Conservation (phyloP, 2,888 invertebrate genomes). For the Melinopterus prodromus region DNA sequence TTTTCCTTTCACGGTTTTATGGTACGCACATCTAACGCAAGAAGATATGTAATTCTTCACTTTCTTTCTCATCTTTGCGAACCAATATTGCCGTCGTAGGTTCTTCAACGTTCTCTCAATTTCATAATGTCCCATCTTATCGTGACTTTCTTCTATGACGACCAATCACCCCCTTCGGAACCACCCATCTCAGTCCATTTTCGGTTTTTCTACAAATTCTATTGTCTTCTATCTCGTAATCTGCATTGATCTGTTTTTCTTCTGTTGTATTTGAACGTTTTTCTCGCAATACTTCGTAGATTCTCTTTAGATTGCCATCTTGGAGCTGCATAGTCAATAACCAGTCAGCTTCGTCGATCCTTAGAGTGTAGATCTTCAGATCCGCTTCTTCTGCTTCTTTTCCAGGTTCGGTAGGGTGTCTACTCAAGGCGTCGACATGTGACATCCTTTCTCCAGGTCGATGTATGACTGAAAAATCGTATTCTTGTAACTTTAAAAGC, state of each 20-base stretch:
- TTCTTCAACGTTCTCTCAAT: constrained; percentile 29
- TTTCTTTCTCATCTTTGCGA: constrained; percentile 40
- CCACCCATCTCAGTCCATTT: not conserved
- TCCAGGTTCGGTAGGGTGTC: constrained; percentile 5
- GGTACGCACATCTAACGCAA: constrained; percentile 40
- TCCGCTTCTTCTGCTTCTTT: constrained; percentile 27
- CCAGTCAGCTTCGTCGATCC: constrained; percentile 6
- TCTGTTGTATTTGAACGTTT: constrained; percentile 5
- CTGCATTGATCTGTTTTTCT: not conserved
- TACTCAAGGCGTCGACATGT: constrained; percentile 15
- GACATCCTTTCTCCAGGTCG: constrained; percentile 35
- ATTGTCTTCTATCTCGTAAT: not conserved
- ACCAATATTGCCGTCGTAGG: constrained; percentile 39
- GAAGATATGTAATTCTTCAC: constrained; percentile 38
- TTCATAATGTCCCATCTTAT: constrained; percentile 36
- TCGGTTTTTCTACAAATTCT: not conserved
- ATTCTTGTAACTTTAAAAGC: constrained; percentile 39
- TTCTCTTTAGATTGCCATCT: constrained; percentile 16
- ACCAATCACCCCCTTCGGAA: constrained; percentile 30
- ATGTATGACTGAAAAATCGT: constrained; percentile 41
- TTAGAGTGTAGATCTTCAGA: no score
- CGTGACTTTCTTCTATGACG: constrained; percentile 32
- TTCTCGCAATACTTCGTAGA: constrained; percentile 12
- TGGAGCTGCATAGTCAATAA: constrained; percentile 21
- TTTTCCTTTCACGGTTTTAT: constrained; percentile 28